These are phyloP conservation scores for Anoura caudifer DNA, from an alignment of 2,113 vertebrate species.

Conservation along the genomic window DNA sequence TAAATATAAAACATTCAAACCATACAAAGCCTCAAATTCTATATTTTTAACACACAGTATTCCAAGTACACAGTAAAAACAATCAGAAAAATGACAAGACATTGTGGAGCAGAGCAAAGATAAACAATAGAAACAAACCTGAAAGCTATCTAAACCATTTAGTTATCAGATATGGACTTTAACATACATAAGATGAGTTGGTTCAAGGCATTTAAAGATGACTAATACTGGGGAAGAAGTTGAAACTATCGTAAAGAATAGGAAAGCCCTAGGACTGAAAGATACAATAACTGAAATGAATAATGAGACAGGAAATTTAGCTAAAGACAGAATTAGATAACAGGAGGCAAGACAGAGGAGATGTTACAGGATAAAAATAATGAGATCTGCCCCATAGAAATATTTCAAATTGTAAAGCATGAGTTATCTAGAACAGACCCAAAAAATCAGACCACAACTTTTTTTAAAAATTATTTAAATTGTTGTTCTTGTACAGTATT, in stretches of 20 bases:
- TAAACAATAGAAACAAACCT: not conserved
- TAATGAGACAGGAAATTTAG: not conserved
- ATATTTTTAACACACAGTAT: not conserved
- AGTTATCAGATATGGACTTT: not conserved
- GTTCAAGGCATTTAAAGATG: not conserved
- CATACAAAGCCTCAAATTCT: not conserved
- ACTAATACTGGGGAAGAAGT: not conserved
- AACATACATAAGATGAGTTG: not conserved
- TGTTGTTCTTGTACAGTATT: no score
- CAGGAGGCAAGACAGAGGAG: not conserved
- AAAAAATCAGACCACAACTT: conserved; percentile 1
- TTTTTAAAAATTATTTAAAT: no score
- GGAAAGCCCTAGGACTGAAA: not conserved
- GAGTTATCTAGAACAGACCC: not conserved
- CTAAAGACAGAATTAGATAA: not conserved
- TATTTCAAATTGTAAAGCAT: not conserved
- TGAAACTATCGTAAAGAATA: not conserved
- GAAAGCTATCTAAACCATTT: not conserved
- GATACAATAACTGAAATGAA: not conserved
- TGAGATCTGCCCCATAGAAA: not conserved
- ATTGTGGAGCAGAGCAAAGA: not conserved
- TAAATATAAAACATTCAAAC: not conserved
- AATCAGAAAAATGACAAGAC: not conserved
- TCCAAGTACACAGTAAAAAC: not conserved
- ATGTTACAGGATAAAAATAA: not conserved